A percentile compares a stretch with the other conserved stretches of the same genome.
Conservation (phyloP, 2,888 invertebrate genomes). For the Conistra vaccinii region DNA sequence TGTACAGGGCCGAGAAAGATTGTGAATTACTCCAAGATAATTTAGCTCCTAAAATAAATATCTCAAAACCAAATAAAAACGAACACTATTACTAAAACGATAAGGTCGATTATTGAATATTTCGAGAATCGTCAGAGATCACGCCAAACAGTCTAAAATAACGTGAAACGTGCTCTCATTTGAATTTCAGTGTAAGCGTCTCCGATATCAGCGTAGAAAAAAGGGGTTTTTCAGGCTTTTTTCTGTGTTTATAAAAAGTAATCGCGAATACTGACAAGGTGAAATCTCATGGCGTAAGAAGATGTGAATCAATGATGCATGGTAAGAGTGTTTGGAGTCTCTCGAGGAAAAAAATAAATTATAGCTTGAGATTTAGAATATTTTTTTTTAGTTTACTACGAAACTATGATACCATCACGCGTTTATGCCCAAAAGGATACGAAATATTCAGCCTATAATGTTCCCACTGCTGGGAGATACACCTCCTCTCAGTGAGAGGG, state of each 20-base stretch:
- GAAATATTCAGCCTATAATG: too few species aligned
- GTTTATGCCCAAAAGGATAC: too few species aligned
- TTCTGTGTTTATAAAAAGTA: slow-evolving; percentile 37
- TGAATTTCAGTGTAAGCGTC: slow-evolving; percentile 69
- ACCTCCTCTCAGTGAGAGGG: too few species aligned
- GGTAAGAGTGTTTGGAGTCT: not conserved
- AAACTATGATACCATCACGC: too few species aligned
- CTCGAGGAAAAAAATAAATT: too few species aligned
- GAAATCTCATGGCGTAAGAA: slow-evolving; percentile 1
- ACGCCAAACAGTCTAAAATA: slow-evolving; percentile 65
- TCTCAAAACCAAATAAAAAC: slow-evolving; percentile 29
- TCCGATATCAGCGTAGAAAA: slow-evolving; percentile 63
- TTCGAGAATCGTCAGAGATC: slow-evolving; percentile 46
- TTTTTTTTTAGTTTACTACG: not conserved
- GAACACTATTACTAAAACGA: not conserved
- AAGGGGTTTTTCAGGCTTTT: slow-evolving; percentile 48
- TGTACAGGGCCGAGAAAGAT: slow-evolving; percentile 65
- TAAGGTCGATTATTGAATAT: slow-evolving; percentile 51
- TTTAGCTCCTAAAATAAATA: slow-evolving; percentile 69
- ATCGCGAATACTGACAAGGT: slow-evolving; percentile 36
- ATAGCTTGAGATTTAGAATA: too few species aligned
- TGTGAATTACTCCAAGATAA: slow-evolving; percentile 72
- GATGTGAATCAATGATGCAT: slow-evolving; percentile 41
- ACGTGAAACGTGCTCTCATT: slow-evolving; percentile 71
- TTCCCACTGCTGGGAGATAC: too few species aligned